A percentile compares a stretch with the other conserved stretches of the same genome.
Conservation (phyloP, 2,797 vertebrate species). For the Cossypha dichroa region DNA sequence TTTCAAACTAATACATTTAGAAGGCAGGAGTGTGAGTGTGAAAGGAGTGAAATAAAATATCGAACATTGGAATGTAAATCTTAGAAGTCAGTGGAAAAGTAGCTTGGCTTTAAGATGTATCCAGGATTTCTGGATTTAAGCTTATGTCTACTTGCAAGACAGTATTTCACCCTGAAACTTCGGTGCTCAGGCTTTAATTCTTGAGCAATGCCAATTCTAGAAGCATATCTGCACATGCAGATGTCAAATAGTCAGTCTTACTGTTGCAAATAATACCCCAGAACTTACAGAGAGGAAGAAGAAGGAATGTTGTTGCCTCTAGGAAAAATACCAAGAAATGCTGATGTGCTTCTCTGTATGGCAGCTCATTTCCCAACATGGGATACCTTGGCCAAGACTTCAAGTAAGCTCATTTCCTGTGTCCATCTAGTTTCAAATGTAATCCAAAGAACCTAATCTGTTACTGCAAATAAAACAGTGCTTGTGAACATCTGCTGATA, state of each 20-base stretch:
- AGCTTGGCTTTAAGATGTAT: background rate
- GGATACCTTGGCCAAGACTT: background rate
- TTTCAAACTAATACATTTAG: background rate
- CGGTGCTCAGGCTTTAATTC: background rate
- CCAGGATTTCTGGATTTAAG: conserved; percentile 10
- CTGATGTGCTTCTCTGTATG: background rate
- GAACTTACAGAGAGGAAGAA: background rate
- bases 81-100: background rate
- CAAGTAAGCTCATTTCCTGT: background rate
- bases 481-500: background rate
- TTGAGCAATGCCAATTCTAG: background rate
- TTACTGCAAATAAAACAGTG: background rate
- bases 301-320: background rate
- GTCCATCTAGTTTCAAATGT: background rate
- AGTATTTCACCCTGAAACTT: background rate
- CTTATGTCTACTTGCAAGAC: background rate
- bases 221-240: background rate
- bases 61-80: background rate
- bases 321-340: background rate
- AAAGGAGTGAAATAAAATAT: background rate
- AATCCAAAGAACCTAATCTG: background rate
- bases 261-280: background rate
- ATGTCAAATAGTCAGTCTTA: background rate
- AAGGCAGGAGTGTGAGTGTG: background rate
- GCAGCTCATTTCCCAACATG: background rate